Conservation (phyloP, 2,113 vertebrate genomes). For the Phoenicopterus ruber region DNA sequence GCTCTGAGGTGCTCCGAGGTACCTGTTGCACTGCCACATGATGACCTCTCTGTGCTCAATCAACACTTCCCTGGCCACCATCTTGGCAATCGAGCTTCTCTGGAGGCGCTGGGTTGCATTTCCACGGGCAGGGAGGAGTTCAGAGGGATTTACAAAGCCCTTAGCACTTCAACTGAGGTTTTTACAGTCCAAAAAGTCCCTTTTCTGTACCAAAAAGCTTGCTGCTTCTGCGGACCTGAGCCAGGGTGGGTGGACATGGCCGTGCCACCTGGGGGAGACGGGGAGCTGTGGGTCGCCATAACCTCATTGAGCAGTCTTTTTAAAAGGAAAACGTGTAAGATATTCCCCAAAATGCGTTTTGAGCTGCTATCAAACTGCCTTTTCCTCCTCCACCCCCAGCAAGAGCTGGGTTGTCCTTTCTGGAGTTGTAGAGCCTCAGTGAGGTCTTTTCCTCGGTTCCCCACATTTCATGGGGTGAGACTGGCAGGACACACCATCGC, state of each 20-base stretch:
- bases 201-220: neutral
- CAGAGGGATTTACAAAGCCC: no score
- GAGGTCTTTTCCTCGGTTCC: neutral
- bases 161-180: neutral
- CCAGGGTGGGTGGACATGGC: fast-evolving
- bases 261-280: fast-evolving
- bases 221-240: neutral
- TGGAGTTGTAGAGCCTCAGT: fast-evolving
- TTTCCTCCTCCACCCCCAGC: neutral
- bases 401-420: neutral
- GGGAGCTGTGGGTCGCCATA: neutral
- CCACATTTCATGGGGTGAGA: neutral
- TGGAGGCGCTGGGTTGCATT: neutral
- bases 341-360: neutral
- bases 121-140: neutral
- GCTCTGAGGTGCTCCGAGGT: neutral
- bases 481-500: neutral
- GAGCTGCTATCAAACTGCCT: neutral
- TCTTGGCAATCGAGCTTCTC: neutral
- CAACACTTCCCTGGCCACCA: neutral
- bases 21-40: no score
- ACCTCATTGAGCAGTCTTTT: neutral
- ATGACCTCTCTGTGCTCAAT: neutral
- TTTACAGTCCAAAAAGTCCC: neutral
- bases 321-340: neutral